Conservation (phyloP, 2,113 vertebrate species). For the Uria lomvia region DNA sequence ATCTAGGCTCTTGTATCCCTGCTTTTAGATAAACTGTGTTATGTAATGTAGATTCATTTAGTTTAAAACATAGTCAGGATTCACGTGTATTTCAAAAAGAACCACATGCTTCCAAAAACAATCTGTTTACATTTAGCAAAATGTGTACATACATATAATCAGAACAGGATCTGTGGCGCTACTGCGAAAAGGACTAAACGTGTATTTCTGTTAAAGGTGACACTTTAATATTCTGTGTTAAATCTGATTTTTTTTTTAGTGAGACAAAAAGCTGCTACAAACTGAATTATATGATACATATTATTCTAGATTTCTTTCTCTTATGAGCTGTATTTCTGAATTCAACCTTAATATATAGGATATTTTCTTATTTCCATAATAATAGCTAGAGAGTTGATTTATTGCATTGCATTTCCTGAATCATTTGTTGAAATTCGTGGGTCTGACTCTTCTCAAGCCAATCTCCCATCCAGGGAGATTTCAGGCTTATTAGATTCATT, state of each 20-base stretch:
- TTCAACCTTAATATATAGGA: not conserved
- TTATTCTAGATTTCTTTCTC: conserved; percentile 1
- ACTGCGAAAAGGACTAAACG: not conserved
- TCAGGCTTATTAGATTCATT: not conserved
- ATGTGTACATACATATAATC: not conserved
- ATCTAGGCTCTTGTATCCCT: not conserved
- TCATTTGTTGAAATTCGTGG: not conserved
- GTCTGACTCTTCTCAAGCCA: not conserved
- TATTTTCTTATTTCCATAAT: not conserved
- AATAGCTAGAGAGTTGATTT: not conserved
- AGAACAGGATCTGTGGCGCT: not conserved
- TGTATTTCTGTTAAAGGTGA: not conserved
- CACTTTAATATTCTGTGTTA: not conserved
- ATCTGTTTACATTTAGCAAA: not conserved
- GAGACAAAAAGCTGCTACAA: not conserved
- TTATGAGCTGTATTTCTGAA: conserved; percentile 18
- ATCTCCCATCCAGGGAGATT: not conserved
- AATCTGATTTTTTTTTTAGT: not conserved
- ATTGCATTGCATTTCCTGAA: not conserved
- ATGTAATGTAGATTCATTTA: not conserved
- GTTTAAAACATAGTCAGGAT: not conserved
- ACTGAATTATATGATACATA: not conserved
- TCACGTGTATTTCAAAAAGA: not conserved
- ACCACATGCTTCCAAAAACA: not conserved
- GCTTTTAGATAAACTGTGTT: not conserved